Conservation (phyloP, 2,888 invertebrate species). For the Campoletis raptor region DNA sequence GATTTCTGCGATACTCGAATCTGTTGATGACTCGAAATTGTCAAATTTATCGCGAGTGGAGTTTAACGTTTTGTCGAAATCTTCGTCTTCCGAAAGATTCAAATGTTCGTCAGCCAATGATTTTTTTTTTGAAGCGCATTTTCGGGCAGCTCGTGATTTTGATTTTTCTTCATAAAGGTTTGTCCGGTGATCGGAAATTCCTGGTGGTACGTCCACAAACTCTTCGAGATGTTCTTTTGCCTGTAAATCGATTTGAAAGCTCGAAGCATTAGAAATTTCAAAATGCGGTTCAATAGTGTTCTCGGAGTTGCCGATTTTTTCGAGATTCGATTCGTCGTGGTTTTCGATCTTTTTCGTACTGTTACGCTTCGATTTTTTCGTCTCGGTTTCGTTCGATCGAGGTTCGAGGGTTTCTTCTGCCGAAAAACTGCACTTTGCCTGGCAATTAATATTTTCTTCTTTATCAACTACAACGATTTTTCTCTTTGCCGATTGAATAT, state of each 20-base stretch:
- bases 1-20: neutral
- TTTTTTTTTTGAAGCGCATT: conserved; percentile 73
- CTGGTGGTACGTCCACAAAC: neutral
- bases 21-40: conserved; percentile 4
- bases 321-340: conserved; percentile 4
- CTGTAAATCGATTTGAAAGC: neutral
- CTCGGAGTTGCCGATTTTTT: conserved; percentile 3
- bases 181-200: neutral
- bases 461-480: conserved; percentile 72
- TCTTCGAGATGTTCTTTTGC: neutral
- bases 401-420: conserved; percentile 3
- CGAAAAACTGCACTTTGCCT: neutral
- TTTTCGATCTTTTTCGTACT: conserved; percentile 39
- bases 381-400: conserved; percentile 48
- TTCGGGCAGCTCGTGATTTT: conserved; percentile 67
- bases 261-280: conserved; percentile 6
- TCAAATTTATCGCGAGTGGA: conserved; percentile 31
- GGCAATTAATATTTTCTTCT: conserved; percentile 28
- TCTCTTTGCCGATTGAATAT: conserved; percentile 71
- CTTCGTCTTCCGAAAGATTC: conserved; percentile 57
- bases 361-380: conserved; percentile 62
- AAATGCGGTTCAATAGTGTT: neutral
- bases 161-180: conserved; percentile 11
- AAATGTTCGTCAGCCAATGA: conserved; percentile 68
- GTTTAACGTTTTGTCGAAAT: conserved; percentile 20